Percentiles rank a stretch among this genome's conserved stretches.
Evolutionary conservation across 64 coral and sea anemone genomes (phyloP).

Genomic region (Actinia tenebrosa): DNA sequence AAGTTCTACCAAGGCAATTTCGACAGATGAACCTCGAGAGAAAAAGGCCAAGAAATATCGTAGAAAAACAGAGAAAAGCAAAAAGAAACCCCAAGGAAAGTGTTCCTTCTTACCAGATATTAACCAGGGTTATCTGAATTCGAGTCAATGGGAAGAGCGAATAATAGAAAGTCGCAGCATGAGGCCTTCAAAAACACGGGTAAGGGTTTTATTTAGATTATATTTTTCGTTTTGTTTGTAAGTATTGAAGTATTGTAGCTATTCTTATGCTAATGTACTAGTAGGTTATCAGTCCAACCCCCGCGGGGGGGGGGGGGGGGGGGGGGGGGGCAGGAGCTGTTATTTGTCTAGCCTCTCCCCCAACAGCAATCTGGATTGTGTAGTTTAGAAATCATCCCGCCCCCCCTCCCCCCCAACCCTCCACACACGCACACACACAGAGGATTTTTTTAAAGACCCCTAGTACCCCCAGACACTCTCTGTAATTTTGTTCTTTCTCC

Average conservation of each 20-base stretch:
- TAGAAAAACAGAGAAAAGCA: background rate
- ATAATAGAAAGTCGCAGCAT: background rate
- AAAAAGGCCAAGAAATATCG: background rate
- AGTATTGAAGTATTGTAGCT: background rate
- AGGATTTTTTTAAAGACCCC: no score
- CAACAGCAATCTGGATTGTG: no score
- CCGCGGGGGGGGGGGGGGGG: no score
- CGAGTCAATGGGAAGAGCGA: background rate
- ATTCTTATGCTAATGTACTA: background rate
- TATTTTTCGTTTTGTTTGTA: background rate
- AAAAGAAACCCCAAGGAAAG: background rate
- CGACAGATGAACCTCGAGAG: background rate
- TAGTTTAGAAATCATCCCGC: no score
- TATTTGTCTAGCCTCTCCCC: no score
- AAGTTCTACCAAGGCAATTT: background rate
- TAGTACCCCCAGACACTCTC: no score
- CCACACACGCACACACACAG: no score
- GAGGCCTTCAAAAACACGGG: slow-evolving; percentile 13
- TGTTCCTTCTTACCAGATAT: background rate
- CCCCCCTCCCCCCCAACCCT: no score
- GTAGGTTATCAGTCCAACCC: no score
- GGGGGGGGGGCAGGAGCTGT: no score
- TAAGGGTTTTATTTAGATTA: background rate
- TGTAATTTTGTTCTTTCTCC: no score
- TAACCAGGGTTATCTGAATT: background rate